Evolutionary conservation across 2,888 invertebrate genomes (phyloP), one percentile per base, ranked within the genome.

Genomic region (Tachina grossa): DNA sequence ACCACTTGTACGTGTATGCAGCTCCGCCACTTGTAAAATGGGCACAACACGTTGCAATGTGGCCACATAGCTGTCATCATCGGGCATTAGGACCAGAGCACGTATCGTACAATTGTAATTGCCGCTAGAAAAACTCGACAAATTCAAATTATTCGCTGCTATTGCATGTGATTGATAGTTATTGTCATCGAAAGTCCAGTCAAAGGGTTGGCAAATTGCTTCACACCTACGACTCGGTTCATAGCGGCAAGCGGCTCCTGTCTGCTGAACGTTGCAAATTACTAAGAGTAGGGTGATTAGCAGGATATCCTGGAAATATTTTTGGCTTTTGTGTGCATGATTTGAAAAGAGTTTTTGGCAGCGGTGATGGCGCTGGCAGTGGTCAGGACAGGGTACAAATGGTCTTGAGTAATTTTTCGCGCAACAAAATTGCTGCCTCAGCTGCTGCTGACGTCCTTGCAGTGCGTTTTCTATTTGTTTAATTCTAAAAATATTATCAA

Each of bases 61-160:
- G 19, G 94, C 95, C 91, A 94, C 93, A 68, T 93, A 94, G 0
- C 91, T 91, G 39, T 93, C 92, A 88, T 94, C 94, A 74, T 94
- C 93, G 0, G 96, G 96, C 80, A 96, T 91, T 84, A 96, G 92
- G 22, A 96, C 93, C 2, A 95, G 95, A 0, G 95, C 95, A 72
- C 95, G 93, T 57, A 96, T 93, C 61, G 94, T 94, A 89, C 96
- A 96, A 84, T 91, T 89, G 51, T 84, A 87, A 0, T 31, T 51
- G 45, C 49, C 85, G 10, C 63, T 13, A 57, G 22, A 22, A 66
- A 78, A 75, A 9, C 22, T 41, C 22, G 53, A 14, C 16, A 65
- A 57, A 13, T 47, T 45, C n/a, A 43, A 9, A 43, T 43, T 72
- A 65, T 59, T 68, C 45, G 72, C 10, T 2, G 22, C 47, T 47